Conservation (phyloP, 2,797 vertebrate genomes). For the Loriculus beryllinus region DNA sequence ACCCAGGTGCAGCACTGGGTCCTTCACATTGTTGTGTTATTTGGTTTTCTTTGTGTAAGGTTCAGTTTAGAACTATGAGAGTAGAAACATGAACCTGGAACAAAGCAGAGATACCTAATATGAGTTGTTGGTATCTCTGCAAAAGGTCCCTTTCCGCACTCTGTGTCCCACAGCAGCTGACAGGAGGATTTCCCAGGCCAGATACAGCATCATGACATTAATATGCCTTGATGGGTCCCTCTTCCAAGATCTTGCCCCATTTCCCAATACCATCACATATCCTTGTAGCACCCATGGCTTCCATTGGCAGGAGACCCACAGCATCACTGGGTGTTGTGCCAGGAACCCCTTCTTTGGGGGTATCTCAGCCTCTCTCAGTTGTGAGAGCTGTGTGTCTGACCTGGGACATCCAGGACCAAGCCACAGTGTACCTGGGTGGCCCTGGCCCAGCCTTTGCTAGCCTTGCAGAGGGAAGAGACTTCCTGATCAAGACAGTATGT, state of each 20-base stretch:
- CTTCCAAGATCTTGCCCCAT: not conserved
- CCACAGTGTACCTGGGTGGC: not conserved
- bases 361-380: not conserved
- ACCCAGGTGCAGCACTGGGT: not conserved
- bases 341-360: not conserved
- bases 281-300: not conserved
- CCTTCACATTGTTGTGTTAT: not conserved
- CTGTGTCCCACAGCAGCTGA: not conserved
- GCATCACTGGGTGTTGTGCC: not conserved
- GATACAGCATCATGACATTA: not conserved
- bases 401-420: not conserved
- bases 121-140: rapidly evolving
- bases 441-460: not conserved
- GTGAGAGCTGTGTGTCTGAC: not conserved
- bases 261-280: not conserved
- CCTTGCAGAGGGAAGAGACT: not conserved
- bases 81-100: not conserved
- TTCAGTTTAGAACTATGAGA: not conserved
- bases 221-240: not conserved
- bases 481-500: not conserved
- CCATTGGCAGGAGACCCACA: not conserved
- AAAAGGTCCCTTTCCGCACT: not conserved
- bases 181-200: not conserved
- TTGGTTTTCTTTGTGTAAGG: not conserved
- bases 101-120: not conserved